Base-by-base conservation (phyloP, 2,888 invertebrate species). In the Troglohyphantes excavatus region DNA sequence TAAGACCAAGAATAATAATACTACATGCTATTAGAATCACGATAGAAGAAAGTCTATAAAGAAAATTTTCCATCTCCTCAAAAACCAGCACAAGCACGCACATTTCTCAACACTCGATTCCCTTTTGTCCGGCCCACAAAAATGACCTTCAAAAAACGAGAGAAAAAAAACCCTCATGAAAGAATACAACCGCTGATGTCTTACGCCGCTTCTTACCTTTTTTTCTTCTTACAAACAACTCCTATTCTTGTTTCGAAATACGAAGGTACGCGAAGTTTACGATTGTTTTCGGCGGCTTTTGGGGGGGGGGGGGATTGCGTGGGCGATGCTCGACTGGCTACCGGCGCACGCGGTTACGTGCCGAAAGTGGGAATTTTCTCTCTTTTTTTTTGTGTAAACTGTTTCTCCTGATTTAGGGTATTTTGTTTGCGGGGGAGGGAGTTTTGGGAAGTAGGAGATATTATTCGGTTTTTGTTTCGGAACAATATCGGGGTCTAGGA, bases 341-440 rank as follows among this genome's bases (percentile, higher is more conserved):
- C 17, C 13, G n/a, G 13, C 78, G 39, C 78, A 63, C 65, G 23
- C 63, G 78, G 26, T 78, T 78, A 43, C 78, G 78, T 63, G 78
- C 61, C 65, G 65, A 65, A 63, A 63, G 13, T 39, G 17, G 39
- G 26, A 27, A 46, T 21, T n/a, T 43, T 23, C 26, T 23, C 21
- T 11, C 2, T 72, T 46, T 68, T n/a, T n/a, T 70, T 70, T 13
- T 70, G 6, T 39, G 17, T 0, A 26, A 46, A 17, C 43, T 46
- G 23, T 43, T 23, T 19, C 70, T 46, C 13, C 72, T 26, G 72
- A 7, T 72, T 72, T 72, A 46, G 2, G n/a, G 3, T 46, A 26
- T 13, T 46, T 72, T 7, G 72, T 17, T 26, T 72, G 6, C 11
- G 29, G 9, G 7, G 9, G 11, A 33, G 33, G 2, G 19, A 23